phyloP scores from a whole-genome alignment of 2,888 invertebrate genomes.

The Conops quadrifasciatus region DNA sequence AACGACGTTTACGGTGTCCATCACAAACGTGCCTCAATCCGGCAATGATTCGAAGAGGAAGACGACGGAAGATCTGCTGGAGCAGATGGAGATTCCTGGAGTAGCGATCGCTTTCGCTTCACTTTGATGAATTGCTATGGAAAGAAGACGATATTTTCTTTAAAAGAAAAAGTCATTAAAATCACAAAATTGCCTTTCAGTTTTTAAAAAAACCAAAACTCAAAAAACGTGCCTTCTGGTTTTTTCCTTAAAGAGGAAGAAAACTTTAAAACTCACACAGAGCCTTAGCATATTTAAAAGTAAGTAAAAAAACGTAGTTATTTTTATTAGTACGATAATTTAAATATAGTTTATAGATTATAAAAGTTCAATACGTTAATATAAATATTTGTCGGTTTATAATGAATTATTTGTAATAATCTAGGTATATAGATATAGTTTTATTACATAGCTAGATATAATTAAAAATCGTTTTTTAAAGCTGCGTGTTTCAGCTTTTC shows the following conservation, averaged over 20 bases:
- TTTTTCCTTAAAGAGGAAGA: slow-evolving; percentile 31
- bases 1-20: slow-evolving; percentile 40
- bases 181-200: slow-evolving; percentile 39
- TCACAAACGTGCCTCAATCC: slow-evolving; percentile 59
- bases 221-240: slow-evolving; percentile 52
- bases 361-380: too few relatives aligned
- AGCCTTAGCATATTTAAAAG: slow-evolving; percentile 48
- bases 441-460: too few relatives aligned
- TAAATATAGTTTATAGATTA: too few relatives aligned
- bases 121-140: slow-evolving; percentile 26
- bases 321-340: not conserved
- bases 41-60: slow-evolving; percentile 46
- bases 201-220: slow-evolving; percentile 3
- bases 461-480: too few relatives aligned
- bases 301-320: slow-evolving; percentile 46
- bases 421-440: too few relatives aligned
- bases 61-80: not conserved
- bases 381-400: too few relatives aligned
- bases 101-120: slow-evolving; percentile 44
- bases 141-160: slow-evolving; percentile 43
- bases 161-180: slow-evolving; percentile 47
- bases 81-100: not conserved
- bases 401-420: too few relatives aligned
- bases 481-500: too few relatives aligned
- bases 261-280: slow-evolving; percentile 38